Evolutionary conservation across 1,140 invertebrate species (phyloP).

Genomic region (Caenorhabditis brenneri): DNA sequence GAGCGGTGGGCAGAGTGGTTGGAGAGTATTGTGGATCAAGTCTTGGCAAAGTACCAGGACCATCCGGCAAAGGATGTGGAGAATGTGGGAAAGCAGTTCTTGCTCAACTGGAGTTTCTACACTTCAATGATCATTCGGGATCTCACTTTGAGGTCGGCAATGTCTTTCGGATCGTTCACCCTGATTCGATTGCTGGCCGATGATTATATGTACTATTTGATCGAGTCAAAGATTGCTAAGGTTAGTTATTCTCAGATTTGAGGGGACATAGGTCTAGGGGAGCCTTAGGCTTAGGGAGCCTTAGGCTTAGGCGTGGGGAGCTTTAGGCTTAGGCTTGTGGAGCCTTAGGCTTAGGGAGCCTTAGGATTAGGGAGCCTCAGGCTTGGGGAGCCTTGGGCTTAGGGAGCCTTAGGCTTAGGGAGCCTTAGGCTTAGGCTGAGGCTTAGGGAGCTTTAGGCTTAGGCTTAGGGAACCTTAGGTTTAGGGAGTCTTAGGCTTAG

Average conservation of each 20-base stretch:
- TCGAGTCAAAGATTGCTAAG: slow-evolving; percentile 92
- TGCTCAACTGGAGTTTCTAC: slow-evolving; percentile 99
- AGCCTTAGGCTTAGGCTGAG: no score
- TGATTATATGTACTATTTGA: slow-evolving; percentile 98
- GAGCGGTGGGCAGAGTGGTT: slow-evolving; percentile 98
- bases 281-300: no score
- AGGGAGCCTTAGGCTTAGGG: no score
- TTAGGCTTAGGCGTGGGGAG: no score
- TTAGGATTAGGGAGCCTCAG: no score
- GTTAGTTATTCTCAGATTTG: background rate
- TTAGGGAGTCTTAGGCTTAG: no score
- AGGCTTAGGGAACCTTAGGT: no score
- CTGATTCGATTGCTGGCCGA: slow-evolving; percentile 94
- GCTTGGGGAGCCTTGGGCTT: no score
- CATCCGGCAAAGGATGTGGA: slow-evolving; percentile 74
- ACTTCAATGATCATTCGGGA: slow-evolving; percentile 95
- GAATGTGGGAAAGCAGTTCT: slow-evolving; percentile 79
- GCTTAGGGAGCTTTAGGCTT: no score
- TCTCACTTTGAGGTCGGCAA: slow-evolving; percentile 89
- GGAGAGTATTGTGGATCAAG: slow-evolving; percentile 82
- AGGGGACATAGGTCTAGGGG: background rate
- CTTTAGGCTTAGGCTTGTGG: no score
- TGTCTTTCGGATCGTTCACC: slow-evolving; percentile 98
- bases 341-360: no score
- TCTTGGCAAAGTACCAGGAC: slow-evolving; percentile 78